These are phyloP conservation scores for Euplagia quadripunctaria DNA, from an alignment of 2,888 invertebrate species.

Conservation along the genomic window DNA sequence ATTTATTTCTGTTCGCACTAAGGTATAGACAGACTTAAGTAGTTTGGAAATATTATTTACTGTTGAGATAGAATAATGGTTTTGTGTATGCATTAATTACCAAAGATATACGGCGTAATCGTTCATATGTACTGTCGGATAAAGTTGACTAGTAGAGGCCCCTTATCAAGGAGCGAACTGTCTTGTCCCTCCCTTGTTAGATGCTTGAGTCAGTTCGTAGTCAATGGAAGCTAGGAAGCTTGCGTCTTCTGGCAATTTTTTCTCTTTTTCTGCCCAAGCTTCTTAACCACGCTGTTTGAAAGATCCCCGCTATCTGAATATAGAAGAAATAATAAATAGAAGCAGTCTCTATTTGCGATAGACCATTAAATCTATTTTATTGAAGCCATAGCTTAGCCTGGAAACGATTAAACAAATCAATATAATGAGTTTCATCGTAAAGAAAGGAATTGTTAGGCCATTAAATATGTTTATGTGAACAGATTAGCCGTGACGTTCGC, in stretches of 20 bases:
- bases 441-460: slow-evolving; percentile 38
- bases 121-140: not conserved
- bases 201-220: not conserved
- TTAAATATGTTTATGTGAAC: slow-evolving; percentile 49
- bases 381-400: not conserved
- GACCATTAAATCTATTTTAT: slow-evolving; percentile 11
- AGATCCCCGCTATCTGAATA: not conserved
- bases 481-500: slow-evolving; percentile 43
- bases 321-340: not conserved
- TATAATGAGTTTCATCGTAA: slow-evolving; percentile 29
- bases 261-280: too few species aligned
- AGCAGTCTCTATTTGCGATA: not conserved
- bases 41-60: not conserved
- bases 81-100: not conserved
- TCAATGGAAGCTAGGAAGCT: not conserved
- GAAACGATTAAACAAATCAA: slow-evolving; percentile 47
- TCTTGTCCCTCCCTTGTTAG: too few species aligned
- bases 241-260: too few species aligned
- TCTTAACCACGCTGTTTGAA: too few species aligned
- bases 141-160: not conserved
- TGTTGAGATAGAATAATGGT: not conserved
- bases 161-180: not conserved
- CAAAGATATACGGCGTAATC: not conserved
- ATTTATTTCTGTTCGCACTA: not conserved
- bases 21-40: not conserved